These are phyloP conservation scores for Ophraella communa DNA, from an alignment of 2,888 invertebrate genomes.

Conservation along the genomic window DNA sequence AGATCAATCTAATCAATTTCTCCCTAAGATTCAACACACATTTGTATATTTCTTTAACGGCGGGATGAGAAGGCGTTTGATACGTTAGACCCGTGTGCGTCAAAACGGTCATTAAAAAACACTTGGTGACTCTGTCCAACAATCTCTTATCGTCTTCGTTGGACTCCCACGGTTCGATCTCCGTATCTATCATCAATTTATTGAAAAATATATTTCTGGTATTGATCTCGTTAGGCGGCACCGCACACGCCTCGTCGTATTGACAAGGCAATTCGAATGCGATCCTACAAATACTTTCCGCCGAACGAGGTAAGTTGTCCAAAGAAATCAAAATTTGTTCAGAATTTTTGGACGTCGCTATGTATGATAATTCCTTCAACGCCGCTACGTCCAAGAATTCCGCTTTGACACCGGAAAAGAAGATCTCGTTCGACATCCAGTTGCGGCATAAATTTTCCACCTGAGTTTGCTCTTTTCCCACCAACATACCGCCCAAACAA, in stretches of 20 bases:
- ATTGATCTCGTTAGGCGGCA: constrained; percentile 39
- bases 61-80: constrained; percentile 47
- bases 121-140: constrained; percentile 61
- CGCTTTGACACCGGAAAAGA: constrained; percentile 53
- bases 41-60: constrained; percentile 55
- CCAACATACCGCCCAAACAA: constrained; percentile 65
- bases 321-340: constrained; percentile 40
- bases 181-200: constrained; percentile 57
- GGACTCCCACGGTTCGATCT: constrained; percentile 62
- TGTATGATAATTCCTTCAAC: constrained; percentile 37
- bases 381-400: constrained; percentile 39
- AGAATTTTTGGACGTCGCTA: constrained; percentile 33
- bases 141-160: constrained; percentile 59
- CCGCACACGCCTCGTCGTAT: constrained; percentile 55
- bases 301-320: constrained; percentile 43
- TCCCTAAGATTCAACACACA: constrained; percentile 48
- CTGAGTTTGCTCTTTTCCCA: constrained; percentile 59
- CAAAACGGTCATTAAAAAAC: constrained; percentile 62
- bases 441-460: constrained; percentile 59
- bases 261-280: constrained; percentile 53
- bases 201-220: constrained; percentile 51
- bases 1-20: constrained; percentile 50
- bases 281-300: constrained; percentile 48
- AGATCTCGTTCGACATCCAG: constrained; percentile 61
- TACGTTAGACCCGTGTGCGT: constrained; percentile 63